Evolutionary conservation across 2,797 vertebrate genomes (phyloP), one percentile per base, ranked within the genome.

Genomic region (Sciaenops ocellatus): DNA sequence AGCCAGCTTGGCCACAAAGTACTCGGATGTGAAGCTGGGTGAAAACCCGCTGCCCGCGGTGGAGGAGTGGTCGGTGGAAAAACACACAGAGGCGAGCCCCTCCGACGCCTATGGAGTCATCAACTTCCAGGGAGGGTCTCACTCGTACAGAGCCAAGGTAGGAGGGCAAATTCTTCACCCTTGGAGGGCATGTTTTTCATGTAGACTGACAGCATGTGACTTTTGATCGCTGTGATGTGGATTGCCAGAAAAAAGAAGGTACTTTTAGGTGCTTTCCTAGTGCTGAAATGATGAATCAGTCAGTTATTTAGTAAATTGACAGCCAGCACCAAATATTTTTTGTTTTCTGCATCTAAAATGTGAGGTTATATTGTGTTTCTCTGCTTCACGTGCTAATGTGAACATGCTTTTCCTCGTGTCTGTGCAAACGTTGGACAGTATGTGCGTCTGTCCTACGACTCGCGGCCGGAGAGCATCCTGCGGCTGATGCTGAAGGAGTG

Each of bases 71-170:
- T 96, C 97, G 9, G 97, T 99, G 94, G 97, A 99, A 92, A 98
- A 97, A 92, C 97, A 99, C 91, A 99, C 98, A n/a, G 97, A 98
- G 89, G 96, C 97, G 82, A 97, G 95, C 88, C 96, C 98, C 90
- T 98, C 97, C 34, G 98, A 99, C 85, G 96, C 98, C 89, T 99
- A 97, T 6, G 98, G 98, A 76, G 96, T 99, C 94, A 96, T 99
- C 95, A 99, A 99, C 94, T 99, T 99, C 91, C 98, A 99, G 96
- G 98, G 98, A 85, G 98, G 98, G 85, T 99, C 98, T 86, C 98
- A 99, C 95, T 99, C 98, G 7, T 99, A 99, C 94, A 96, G 98
- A 94, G 97, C 98, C 92, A 99, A 99, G 98, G 98, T 97, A 93
- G 42, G 75, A 72, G 51, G 42, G 63, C 67, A n/a, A 2, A 38